Percentiles rank a stretch among this genome's conserved stretches.
Evolutionary conservation across 2,888 invertebrate genomes (phyloP).

Genomic region (Andrena bucephala): DNA sequence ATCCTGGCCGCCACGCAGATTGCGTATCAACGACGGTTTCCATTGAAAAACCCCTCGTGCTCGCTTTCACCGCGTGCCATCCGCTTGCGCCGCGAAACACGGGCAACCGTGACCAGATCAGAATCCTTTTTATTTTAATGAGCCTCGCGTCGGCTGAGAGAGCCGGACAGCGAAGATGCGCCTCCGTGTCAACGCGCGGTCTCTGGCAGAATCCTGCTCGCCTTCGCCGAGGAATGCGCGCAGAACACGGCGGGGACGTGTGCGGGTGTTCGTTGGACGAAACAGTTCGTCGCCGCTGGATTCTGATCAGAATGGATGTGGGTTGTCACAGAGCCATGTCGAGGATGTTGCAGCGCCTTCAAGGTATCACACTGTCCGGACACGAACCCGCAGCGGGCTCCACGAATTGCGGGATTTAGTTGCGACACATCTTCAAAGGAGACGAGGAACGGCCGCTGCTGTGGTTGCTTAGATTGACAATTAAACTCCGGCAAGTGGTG

Average conservation of each 20-base stretch:
- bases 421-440: slow-evolving; percentile 30
- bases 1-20: slow-evolving; percentile 15
- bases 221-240: not conserved
- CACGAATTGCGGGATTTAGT: slow-evolving; percentile 22
- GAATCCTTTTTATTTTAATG: slow-evolving; percentile 29
- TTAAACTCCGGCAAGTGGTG: not conserved
- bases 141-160: slow-evolving; percentile 3
- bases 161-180: slow-evolving; percentile 3
- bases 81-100: slow-evolving; percentile 36
- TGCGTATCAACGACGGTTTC: slow-evolving; percentile 21
- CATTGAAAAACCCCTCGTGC: slow-evolving; percentile 28
- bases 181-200: not conserved
- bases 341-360: slow-evolving; percentile 6
- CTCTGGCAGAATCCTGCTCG: not conserved
- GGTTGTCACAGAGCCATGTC: slow-evolving; percentile 13
- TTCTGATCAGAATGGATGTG: not conserved
- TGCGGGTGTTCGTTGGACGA: not conserved
- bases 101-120: not conserved
- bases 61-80: slow-evolving; percentile 56
- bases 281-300: not conserved
- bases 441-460: slow-evolving; percentile 8
- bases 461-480: slow-evolving; percentile 14
- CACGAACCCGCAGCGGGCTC: slow-evolving; percentile 6
- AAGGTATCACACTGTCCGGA: not conserved
- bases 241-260: not conserved